Base-by-base conservation (phyloP, 2,797 vertebrate genomes). In the Meda fulgida region DNA sequence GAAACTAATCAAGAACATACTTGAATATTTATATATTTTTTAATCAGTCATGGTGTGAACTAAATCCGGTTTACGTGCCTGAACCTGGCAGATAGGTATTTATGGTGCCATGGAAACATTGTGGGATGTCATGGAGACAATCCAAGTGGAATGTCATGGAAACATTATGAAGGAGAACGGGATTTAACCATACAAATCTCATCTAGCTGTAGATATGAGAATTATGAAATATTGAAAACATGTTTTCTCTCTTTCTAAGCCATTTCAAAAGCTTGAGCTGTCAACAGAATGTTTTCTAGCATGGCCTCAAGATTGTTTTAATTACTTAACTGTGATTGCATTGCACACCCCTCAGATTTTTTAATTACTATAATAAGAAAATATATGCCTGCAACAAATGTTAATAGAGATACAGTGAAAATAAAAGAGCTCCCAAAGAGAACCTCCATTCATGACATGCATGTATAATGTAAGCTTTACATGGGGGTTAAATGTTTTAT, bases 81-180 rank as follows among this genome's bases (percentile, higher is more conserved):
- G 26, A 78, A 78, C n/a, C 83, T 70, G 75, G 72, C 48, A 84
- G 53, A 81, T 38, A 72, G 71, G 48, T 70, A 48, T 78, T 26
- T 58, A 36, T 78, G 75, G 65, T 84, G 66, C 83, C 83, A 78
- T 84, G 75, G 75, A 84, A 84, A 84, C 83, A 84, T 78, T 60
- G 83, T 78, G 75, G 81, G 75, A 78, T 26, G 66, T 78, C 51
- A 84, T 78, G 75, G 81, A 78, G 75, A 78, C 26, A 78, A 71
- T 84, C 73, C 73, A 84, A 78, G 46, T 78, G 81, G 46, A 83
- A 77, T 76, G 81, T 83, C 81, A 83, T 83, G 72, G 72, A 67
- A 83, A 80, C 80, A 77, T 38, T 71, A 81, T 65, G 78, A 79
- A 29, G 81, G 58, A 48, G 53, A 79, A 78, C 19, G 40, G 46